phyloP scores from a whole-genome alignment of 2,797 vertebrate species.

The Podarcis siculus region DNA sequence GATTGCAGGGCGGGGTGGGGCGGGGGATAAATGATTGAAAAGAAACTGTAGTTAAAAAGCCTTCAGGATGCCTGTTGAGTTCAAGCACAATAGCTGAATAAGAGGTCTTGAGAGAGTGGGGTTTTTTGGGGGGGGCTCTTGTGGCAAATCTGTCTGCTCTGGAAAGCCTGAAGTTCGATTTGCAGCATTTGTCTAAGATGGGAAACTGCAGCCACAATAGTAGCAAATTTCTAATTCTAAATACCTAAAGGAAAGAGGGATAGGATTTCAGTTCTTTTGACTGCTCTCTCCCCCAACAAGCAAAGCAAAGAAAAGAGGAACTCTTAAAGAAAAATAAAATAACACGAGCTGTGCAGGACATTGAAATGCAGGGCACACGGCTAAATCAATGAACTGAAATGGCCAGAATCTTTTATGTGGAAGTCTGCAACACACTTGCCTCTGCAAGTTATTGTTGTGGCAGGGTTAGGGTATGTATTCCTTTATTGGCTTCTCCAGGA shows the following conservation, averaged over 20 bases:
- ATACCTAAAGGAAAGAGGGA: constrained; percentile 19
- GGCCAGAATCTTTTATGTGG: constrained; percentile 25
- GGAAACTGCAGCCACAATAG: constrained; percentile 23
- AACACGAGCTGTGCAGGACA: background rate
- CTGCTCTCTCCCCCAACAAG: constrained; percentile 39
- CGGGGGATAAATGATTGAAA: constrained; percentile 58
- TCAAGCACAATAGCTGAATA: constrained; percentile 48
- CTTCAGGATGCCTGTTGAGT: constrained; percentile 52
- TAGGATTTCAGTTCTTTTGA: constrained; percentile 31
- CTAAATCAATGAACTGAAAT: constrained; percentile 49
- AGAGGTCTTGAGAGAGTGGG: constrained; percentile 39
- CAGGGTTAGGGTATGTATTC: constrained; percentile 32
- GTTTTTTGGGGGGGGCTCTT: constrained; percentile 26
- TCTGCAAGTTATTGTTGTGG: constrained; percentile 26
- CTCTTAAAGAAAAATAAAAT: background rate
- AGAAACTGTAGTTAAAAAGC: constrained; percentile 54
- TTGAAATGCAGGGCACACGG: constrained; percentile 19
- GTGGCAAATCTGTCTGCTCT: constrained; percentile 44
- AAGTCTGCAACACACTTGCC: constrained; percentile 36
- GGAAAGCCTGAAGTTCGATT: constrained; percentile 49
- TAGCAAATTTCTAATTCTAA: constrained; percentile 38
- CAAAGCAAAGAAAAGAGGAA: background rate
- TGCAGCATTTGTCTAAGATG: constrained; percentile 39
- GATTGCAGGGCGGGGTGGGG: constrained; percentile 30
- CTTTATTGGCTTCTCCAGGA: constrained; percentile 42